A percentile compares a stretch with the other conserved stretches of the same genome.
These are phyloP conservation scores for Pipa parva DNA, from an alignment of 2,113 vertebrate species.

Conservation along the genomic window DNA sequence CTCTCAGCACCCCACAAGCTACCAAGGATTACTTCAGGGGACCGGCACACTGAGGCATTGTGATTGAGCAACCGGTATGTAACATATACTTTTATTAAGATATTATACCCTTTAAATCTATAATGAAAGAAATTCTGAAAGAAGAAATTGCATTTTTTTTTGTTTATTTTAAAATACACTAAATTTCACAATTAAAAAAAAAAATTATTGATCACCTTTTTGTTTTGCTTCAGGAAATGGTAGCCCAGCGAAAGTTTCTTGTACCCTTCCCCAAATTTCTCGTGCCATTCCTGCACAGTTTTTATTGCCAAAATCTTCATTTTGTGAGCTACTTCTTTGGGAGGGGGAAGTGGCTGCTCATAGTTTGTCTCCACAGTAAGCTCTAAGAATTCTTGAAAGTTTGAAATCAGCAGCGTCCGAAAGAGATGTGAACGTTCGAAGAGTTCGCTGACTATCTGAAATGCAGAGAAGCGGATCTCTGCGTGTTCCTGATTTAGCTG, in stretches of 20 bases:
- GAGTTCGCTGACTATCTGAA: slow-evolving; percentile 74
- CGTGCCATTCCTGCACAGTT: slow-evolving; percentile 76
- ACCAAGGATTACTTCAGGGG: no score
- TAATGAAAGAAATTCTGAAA: no score
- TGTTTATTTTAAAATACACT: no score
- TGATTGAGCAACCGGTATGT: no score
- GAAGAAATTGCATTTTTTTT: no score
- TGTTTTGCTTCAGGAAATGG: slow-evolving; percentile 81
- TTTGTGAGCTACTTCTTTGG: slow-evolving; percentile 75
- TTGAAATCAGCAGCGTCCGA: slow-evolving; percentile 69
- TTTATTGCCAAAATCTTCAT: slow-evolving; percentile 71
- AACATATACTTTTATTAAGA: no score
- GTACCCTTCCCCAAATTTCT: slow-evolving; percentile 76
- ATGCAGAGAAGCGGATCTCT: slow-evolving; percentile 81
- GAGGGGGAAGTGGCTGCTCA: slow-evolving; percentile 83
- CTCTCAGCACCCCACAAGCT: no score
- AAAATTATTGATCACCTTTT: slow-evolving; percentile 68
- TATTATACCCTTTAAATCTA: no score
- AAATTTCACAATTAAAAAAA: background rate
- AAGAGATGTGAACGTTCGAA: slow-evolving; percentile 85
- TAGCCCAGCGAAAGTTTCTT: slow-evolving; percentile 87
- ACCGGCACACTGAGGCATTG: no score
- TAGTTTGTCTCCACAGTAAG: slow-evolving; percentile 80
- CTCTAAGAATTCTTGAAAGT: slow-evolving; percentile 87
- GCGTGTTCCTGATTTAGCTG: slow-evolving; percentile 79